A percentile compares a stretch with the other conserved stretches of the same genome.
phyloP scores from a whole-genome alignment of 2,888 invertebrate species.

The Tanypteryx hageni region DNA sequence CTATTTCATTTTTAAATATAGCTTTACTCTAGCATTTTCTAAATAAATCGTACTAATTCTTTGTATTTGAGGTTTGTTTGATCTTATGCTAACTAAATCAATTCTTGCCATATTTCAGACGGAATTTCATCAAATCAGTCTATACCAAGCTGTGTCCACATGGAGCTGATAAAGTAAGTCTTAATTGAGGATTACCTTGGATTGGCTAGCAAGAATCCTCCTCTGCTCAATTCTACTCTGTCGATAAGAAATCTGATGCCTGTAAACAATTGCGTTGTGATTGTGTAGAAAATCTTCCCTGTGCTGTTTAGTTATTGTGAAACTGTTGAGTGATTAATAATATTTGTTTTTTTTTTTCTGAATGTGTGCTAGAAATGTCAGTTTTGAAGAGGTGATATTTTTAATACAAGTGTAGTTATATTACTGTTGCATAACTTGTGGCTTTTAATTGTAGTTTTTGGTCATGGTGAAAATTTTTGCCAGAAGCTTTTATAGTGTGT shows the following conservation, averaged over 20 bases:
- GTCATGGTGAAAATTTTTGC: no score
- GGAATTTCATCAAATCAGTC: slow-evolving; percentile 86
- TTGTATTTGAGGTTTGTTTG: not conserved
- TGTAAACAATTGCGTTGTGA: not conserved
- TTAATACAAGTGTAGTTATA: not conserved
- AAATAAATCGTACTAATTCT: not conserved
- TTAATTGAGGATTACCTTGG: not conserved
- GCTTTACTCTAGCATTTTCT: not conserved
- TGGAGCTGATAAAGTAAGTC: slow-evolving; percentile 83
- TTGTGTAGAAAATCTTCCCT: not conserved
- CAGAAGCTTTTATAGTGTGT: no score
- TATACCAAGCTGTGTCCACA: slow-evolving; percentile 88
- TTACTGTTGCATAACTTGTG: not conserved
- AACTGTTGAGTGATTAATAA: not conserved
- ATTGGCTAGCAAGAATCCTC: not conserved
- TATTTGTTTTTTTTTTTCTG: not conserved
- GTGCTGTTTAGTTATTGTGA: not conserved
- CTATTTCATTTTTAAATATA: not conserved
- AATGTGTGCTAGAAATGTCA: not conserved
- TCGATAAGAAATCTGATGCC: not conserved
- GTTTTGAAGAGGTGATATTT: not conserved
- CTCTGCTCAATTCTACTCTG: not conserved
- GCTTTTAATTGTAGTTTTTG: no score
- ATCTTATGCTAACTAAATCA: not conserved
- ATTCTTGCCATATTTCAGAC: slow-evolving; percentile 77